phyloP scores from a whole-genome alignment of 2,888 invertebrate genomes.

The Eudasyphora cyanicolor region DNA sequence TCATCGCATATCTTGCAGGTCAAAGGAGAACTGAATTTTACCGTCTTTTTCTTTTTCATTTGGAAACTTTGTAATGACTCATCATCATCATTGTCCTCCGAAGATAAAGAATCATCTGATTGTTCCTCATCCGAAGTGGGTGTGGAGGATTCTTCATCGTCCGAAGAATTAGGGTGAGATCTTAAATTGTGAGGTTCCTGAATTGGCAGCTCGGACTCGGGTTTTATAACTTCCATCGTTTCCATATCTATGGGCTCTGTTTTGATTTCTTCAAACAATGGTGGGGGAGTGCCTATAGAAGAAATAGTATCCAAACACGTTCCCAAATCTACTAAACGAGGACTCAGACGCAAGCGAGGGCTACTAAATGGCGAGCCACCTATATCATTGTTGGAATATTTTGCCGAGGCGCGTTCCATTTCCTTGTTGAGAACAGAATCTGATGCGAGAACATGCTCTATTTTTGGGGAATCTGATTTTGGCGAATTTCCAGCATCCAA shows the following conservation, averaged over 20 bases:
- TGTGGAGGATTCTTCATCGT: constrained; percentile 65
- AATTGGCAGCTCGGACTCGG: constrained; percentile 61
- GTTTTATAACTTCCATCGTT: constrained; percentile 67
- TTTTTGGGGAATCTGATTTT: constrained; percentile 49
- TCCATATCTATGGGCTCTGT: constrained; percentile 68
- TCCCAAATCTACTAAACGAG: constrained; percentile 57
- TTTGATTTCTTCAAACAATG: constrained; percentile 68
- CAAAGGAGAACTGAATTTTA: constrained; percentile 51
- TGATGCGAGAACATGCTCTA: constrained; percentile 50
- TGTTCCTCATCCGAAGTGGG: constrained; percentile 62
- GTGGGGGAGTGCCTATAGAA: constrained; percentile 68
- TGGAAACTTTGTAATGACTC: constrained; percentile 50
- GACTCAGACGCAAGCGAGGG: constrained; percentile 63
- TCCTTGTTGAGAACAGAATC: constrained; percentile 53
- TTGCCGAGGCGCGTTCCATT: constrained; percentile 59
- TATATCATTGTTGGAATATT: constrained; percentile 51
- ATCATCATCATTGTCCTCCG: constrained; percentile 53
- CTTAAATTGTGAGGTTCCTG: constrained; percentile 51
- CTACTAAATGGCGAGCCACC: constrained; percentile 61
- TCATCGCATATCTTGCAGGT: constrained; percentile 66
- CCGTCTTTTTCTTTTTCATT: constrained; percentile 43
- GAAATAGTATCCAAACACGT: constrained; percentile 64
- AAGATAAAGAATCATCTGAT: constrained; percentile 53
- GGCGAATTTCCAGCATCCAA: constrained; percentile 65
- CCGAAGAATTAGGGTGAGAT: constrained; percentile 38